Conservation (phyloP, 2,888 invertebrate species). For the Toxonevra muliebris region DNA sequence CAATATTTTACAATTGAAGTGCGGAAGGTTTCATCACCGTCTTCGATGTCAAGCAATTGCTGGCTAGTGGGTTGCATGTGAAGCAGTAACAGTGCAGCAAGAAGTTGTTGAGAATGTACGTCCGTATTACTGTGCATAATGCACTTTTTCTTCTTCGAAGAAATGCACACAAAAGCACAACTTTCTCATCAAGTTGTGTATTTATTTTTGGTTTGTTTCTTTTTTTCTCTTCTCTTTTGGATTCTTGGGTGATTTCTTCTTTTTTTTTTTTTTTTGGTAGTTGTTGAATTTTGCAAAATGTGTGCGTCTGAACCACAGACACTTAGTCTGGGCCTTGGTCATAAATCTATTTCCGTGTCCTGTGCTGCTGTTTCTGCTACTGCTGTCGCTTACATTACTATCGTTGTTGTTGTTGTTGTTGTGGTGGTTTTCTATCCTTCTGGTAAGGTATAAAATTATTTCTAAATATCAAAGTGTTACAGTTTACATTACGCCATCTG, state of each 20-base stretch:
- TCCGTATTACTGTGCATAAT: conserved; percentile 32
- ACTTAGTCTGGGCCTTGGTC: conserved; percentile 58
- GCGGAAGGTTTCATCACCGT: background rate
- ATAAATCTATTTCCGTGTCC: conserved; percentile 58
- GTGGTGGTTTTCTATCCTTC: conserved; percentile 1
- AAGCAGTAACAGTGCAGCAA: too few species aligned
- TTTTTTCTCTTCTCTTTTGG: background rate
- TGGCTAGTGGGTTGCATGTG: background rate
- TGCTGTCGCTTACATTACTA: conserved; percentile 32
- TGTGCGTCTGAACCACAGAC: conserved; percentile 56
- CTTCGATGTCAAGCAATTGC: conserved; percentile 24
- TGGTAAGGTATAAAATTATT: conserved; percentile 47
- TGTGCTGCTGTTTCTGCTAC: conserved; percentile 39
- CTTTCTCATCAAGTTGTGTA: conserved; percentile 26
- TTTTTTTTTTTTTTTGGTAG: conserved; percentile 16
- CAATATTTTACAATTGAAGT: conserved; percentile 25
- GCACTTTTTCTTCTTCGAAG: conserved; percentile 17
- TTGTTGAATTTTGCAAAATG: conserved; percentile 23
- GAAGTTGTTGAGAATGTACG: too few species aligned
- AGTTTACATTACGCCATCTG: conserved; percentile 49
- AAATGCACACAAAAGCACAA: background rate
- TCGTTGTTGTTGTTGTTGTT: conserved; percentile 29
- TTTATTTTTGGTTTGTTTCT: conserved; percentile 4
- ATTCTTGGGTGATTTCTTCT: conserved; percentile 14
- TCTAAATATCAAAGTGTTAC: conserved; percentile 56